These are phyloP conservation scores for Leptonema lineaticorne DNA, from an alignment of 1,140 invertebrate species.

Conservation along the genomic window DNA sequence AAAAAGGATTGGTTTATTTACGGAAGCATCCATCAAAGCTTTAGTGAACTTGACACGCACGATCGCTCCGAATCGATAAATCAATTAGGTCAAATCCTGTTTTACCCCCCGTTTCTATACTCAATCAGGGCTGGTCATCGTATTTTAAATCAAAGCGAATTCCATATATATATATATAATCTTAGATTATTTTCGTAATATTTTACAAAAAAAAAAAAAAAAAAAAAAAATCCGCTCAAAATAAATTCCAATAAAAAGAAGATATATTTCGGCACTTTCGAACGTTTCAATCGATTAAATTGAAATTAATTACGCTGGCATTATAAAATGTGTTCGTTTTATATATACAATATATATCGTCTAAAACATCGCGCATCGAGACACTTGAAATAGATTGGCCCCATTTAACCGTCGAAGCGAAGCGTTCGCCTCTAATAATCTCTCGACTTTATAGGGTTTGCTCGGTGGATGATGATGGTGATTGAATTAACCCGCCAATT, in stretches of 20 bases:
- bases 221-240: too few relatives aligned
- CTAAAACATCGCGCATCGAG: too few relatives aligned
- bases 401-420: slow-evolving; percentile 5
- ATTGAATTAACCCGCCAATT: slow-evolving; percentile 31
- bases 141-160: too few relatives aligned
- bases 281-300: neutral
- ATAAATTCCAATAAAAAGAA: too few relatives aligned
- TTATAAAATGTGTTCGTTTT: neutral
- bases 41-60: neutral
- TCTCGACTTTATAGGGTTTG: slow-evolving; percentile 3
- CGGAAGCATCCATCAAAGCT: slow-evolving; percentile 28
- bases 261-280: too few relatives aligned
- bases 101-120: neutral
- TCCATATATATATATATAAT: too few relatives aligned
- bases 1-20: slow-evolving; percentile 20
- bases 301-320: neutral
- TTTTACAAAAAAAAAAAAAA: too few relatives aligned
- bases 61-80: slow-evolving; percentile 22
- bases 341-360: too few relatives aligned
- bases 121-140: neutral
- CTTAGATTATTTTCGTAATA: too few relatives aligned
- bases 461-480: slow-evolving; percentile 26
- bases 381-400: slow-evolving; percentile 11
- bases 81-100: slow-evolving; percentile 27
- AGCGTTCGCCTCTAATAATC: slow-evolving; percentile 3